These are phyloP conservation scores for fruit fly (Drosophila melanogaster) DNA, from an alignment of 1,140 invertebrate genomes.

Conservation along the genomic window Release_6_plus_ISO1_MT NC_004354.4:6377001-6377500, in stretches of 20 bases:
- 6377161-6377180: not conserved
- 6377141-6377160: not conserved
- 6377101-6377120: slow-evolving; percentile 53
- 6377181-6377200: not conserved
- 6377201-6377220: slow-evolving; percentile 14
- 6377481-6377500: not conserved
- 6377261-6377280: slow-evolving; percentile 59
- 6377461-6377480: not conserved
- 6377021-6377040: not conserved
- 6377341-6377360: not conserved
- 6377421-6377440: slow-evolving; percentile 11
- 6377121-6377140: not conserved
- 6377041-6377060: slow-evolving; percentile 16
- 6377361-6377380: slow-evolving; percentile 25
- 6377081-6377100: slow-evolving; percentile 38
- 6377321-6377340: slow-evolving; percentile 17
- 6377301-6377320: slow-evolving; percentile 4
- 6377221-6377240: slow-evolving; percentile 80
- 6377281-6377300: slow-evolving; percentile 9
- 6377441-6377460: not conserved
- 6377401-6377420: slow-evolving; percentile 61
- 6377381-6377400: slow-evolving; percentile 71
- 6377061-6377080: slow-evolving; percentile 18
- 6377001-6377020: not conserved
- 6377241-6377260: slow-evolving; percentile 82